These are phyloP conservation scores for Lepidurus packardi DNA, from an alignment of 1,140 invertebrate species.

Conservation along the genomic window DNA sequence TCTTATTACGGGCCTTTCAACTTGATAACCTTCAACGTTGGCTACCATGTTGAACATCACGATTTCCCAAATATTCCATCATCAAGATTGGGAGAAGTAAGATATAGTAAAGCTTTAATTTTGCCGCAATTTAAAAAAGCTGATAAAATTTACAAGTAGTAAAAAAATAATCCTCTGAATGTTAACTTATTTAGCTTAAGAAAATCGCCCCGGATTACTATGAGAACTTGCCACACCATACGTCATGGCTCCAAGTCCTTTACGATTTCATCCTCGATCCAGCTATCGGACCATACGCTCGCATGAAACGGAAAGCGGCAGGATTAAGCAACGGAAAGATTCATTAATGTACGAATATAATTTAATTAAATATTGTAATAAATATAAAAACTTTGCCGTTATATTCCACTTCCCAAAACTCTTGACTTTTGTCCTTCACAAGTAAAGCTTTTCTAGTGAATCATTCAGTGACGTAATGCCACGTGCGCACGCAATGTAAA, in stretches of 20 bases:
- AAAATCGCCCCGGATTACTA: constrained; percentile 95
- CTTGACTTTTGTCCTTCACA: no score
- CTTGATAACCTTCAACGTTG: constrained; percentile 96
- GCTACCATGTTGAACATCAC: constrained; percentile 90
- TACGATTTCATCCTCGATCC: constrained; percentile 96
- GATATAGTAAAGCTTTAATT: not conserved
- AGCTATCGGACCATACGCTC: constrained; percentile 89
- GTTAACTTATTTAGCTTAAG: constrained; percentile 65
- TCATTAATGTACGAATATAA: not conserved
- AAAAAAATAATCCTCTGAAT: not conserved
- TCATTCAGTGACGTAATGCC: no score
- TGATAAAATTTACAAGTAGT: no score
- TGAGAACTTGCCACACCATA: constrained; percentile 84
- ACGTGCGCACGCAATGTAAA: no score
- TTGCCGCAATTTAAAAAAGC: not conserved
- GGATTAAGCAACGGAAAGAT: not conserved
- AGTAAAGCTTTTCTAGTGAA: no score
- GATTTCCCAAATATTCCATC: constrained; percentile 91
- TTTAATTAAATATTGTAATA: not conserved
- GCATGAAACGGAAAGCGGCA: constrained; percentile 72
- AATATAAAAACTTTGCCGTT: not conserved
- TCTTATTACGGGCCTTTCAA: constrained; percentile 98
- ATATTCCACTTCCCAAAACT: not conserved
- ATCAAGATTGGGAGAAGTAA: not conserved
- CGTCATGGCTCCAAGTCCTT: constrained; percentile 86